These are phyloP conservation scores for Terrapene triunguis DNA, from an alignment of 2,113 vertebrate genomes.

Conservation along the genomic window DNA sequence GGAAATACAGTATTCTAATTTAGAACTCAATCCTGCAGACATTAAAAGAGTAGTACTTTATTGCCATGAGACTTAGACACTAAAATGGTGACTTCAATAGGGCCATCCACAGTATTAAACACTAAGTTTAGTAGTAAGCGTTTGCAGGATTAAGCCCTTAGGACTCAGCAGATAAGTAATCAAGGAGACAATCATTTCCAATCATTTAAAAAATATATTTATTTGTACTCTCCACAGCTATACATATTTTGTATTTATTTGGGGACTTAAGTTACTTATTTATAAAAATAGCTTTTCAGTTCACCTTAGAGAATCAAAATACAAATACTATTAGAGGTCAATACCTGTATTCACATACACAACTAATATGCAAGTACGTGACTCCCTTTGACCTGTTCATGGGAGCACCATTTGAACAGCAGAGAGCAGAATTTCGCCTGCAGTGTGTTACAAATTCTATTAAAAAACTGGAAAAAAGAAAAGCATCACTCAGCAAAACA, in stretches of 20 bases:
- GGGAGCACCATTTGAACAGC: neutral
- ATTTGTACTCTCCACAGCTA: neutral
- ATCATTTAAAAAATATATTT: neutral
- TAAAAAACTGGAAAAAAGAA: neutral
- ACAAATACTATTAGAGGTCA: neutral
- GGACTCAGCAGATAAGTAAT: neutral
- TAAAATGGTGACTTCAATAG: neutral
- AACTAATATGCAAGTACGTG: neutral
- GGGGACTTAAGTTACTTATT: neutral
- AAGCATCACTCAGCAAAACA: neutral
- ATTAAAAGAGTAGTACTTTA: neutral
- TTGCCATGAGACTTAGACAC: neutral
- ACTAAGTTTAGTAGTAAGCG: neutral
- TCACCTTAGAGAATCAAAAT: neutral
- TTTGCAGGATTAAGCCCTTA: neutral
- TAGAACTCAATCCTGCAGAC: neutral
- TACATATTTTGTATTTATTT: neutral
- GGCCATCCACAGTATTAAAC: neutral
- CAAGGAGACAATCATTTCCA: neutral
- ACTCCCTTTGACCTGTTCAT: neutral
- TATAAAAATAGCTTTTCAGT: neutral
- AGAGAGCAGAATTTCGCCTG: neutral
- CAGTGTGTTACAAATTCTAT: neutral
- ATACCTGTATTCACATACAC: neutral
- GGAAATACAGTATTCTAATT: neutral